Evolutionary conservation across 2,797 vertebrate genomes (phyloP).

Genomic region (Coilia nasus): DNA sequence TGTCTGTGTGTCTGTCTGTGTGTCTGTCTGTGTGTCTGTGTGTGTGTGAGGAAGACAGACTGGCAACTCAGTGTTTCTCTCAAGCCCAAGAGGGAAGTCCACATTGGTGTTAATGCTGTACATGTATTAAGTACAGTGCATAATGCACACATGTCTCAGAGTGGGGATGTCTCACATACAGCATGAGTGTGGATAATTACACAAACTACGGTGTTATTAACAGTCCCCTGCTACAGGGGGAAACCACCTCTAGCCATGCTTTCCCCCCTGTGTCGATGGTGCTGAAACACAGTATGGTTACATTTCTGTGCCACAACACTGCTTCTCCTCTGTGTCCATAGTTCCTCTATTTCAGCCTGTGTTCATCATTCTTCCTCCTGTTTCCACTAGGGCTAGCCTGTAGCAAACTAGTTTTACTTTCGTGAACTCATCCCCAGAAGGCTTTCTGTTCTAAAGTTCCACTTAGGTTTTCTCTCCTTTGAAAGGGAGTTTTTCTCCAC

Average conservation of each 20-base stretch:
- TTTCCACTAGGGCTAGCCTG: background rate
- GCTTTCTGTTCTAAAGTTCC: too few species aligned
- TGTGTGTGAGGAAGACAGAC: too few species aligned
- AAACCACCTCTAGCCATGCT: background rate
- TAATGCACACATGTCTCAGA: slow-evolving; percentile 14
- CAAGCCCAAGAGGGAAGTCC: background rate
- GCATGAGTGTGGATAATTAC: slow-evolving; percentile 34
- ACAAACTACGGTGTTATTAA: slow-evolving; percentile 26
- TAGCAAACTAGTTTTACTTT: background rate
- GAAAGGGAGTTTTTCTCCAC: too few species aligned
- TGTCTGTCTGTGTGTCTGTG: background rate
- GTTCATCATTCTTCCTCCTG: background rate
- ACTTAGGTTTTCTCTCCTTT: too few species aligned
- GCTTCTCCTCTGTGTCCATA: background rate
- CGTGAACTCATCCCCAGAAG: background rate
- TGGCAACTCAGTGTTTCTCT: background rate
- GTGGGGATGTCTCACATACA: too few species aligned
- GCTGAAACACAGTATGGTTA: background rate
- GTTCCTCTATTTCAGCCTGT: background rate
- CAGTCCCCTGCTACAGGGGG: background rate
- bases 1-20: too few species aligned
- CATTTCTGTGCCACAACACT: background rate
- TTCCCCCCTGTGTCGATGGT: background rate
- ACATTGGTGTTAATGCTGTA: background rate
- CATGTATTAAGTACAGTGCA: background rate